A percentile compares a stretch with the other conserved stretches of the same genome.
These are phyloP conservation scores for Andrena camellia DNA, from an alignment of 2,888 invertebrate species.

Conservation along the genomic window DNA sequence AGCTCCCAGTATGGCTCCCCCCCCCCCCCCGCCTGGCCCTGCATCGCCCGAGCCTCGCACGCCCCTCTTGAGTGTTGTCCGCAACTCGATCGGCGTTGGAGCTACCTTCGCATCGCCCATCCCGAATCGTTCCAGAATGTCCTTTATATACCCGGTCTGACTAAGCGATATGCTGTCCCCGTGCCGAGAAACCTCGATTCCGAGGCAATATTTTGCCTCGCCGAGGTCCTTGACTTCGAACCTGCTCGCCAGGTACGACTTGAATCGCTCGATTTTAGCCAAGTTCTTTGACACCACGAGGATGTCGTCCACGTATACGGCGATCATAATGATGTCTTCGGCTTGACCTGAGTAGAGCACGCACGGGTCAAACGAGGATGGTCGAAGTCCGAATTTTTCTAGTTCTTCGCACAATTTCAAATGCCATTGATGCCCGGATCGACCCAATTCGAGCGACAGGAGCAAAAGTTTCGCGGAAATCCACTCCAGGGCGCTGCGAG, in stretches of 20 bases:
- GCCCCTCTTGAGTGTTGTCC: not conserved
- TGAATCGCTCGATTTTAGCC: not conserved
- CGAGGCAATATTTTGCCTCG: not conserved
- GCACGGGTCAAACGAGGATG: not conserved
- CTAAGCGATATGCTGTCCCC: not conserved
- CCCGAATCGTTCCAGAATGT: not conserved
- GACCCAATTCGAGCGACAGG: not conserved
- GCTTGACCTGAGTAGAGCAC: not conserved
- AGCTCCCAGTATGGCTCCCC: not conserved
- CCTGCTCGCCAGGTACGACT: not conserved
- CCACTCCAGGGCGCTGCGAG: not conserved
- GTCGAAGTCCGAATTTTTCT: not conserved
- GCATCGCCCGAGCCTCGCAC: not conserved
- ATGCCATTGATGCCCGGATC: conserved; percentile 4
- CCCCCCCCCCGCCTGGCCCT: not conserved
- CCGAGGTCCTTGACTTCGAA: conserved; percentile 21
- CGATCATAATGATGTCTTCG: not conserved
- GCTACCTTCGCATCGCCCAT: not conserved
- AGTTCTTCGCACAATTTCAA: not conserved
- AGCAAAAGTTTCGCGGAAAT: conserved; percentile 2
- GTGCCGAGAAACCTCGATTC: not conserved
- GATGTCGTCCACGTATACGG: conserved; percentile 16
- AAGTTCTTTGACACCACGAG: not conserved
- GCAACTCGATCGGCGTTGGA: not conserved
- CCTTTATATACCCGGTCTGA: not conserved